phyloP scores from a whole-genome alignment of 1,140 invertebrate genomes.

The Drosophila ohnishii region DNA sequence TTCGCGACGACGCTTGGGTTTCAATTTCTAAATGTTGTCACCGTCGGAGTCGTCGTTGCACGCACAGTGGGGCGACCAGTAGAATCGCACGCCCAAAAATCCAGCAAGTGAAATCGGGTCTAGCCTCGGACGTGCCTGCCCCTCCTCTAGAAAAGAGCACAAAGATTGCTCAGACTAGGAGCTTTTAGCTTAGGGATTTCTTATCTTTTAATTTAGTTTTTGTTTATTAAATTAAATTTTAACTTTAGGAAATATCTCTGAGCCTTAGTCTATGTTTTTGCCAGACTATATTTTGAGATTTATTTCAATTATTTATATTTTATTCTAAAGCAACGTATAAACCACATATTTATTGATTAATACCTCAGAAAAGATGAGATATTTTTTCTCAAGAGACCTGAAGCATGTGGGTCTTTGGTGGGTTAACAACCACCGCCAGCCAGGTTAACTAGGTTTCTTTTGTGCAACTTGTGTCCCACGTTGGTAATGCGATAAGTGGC shows the following conservation, averaged over 20 bases:
- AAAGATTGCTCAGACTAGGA: background rate
- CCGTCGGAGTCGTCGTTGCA: slow-evolving; percentile 12
- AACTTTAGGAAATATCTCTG: too few relatives aligned
- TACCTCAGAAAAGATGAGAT: too few relatives aligned
- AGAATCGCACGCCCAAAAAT: slow-evolving; percentile 17
- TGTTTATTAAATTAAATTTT: too few relatives aligned
- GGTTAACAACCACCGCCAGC: slow-evolving; percentile 1
- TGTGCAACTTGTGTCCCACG: slow-evolving; percentile 26
- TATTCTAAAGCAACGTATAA: too few relatives aligned
- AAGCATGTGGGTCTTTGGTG: slow-evolving; percentile 5
- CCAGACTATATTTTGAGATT: too few relatives aligned
- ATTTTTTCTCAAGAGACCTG: too few relatives aligned
- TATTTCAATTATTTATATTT: too few relatives aligned
- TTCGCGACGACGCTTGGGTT: slow-evolving; percentile 54
- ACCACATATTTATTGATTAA: too few relatives aligned
- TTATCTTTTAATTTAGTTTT: background rate
- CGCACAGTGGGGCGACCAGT: slow-evolving; percentile 39
- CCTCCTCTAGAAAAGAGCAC: slow-evolving; percentile 3
- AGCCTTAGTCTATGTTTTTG: too few relatives aligned
- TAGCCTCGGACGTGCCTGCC: slow-evolving; percentile 25
- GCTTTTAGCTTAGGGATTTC: too few relatives aligned
- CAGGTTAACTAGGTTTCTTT: slow-evolving; percentile 26
- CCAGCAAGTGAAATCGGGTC: slow-evolving; percentile 24
- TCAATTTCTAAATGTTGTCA: slow-evolving; percentile 67
- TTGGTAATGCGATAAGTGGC: slow-evolving; percentile 64